phyloP scores from a whole-genome alignment of 1,140 invertebrate species.

The Coelopa frigida region DNA sequence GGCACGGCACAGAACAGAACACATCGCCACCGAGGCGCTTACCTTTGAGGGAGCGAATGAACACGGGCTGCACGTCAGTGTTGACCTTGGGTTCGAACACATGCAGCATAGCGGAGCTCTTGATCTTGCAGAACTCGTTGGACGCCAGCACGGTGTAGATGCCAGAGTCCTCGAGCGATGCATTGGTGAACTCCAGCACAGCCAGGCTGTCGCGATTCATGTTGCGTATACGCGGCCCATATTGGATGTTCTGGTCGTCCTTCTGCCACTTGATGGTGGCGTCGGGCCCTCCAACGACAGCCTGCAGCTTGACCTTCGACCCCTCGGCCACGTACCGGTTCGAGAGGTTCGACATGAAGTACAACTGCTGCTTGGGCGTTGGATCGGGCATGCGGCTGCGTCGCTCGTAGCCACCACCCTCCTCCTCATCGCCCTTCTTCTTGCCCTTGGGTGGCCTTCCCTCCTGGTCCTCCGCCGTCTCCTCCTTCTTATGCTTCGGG shows the following conservation, averaged over 20 bases:
- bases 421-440: slow-evolving; percentile 25
- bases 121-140: slow-evolving; percentile 48
- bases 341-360: slow-evolving; percentile 37
- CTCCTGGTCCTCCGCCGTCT: slow-evolving; percentile 19
- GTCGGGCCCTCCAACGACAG: slow-evolving; percentile 36
- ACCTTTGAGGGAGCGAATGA: slow-evolving; percentile 43
- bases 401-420: slow-evolving; percentile 35
- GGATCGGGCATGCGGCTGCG: slow-evolving; percentile 37
- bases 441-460: slow-evolving; percentile 22
- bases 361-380: slow-evolving; percentile 38
- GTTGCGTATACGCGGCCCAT: slow-evolving; percentile 32
- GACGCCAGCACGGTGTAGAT: slow-evolving; percentile 47
- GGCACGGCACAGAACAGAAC: no score
- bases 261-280: slow-evolving; percentile 39
- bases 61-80: slow-evolving; percentile 37
- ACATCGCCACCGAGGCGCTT: no score
- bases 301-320: slow-evolving; percentile 40
- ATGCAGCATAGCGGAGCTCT: slow-evolving; percentile 47
- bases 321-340: slow-evolving; percentile 42
- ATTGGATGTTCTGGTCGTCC: slow-evolving; percentile 35
- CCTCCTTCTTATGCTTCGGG: slow-evolving; percentile 14
- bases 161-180: slow-evolving; percentile 39
- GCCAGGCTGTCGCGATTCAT: slow-evolving; percentile 46
- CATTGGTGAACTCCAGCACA: slow-evolving; percentile 48
- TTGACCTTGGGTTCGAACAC: slow-evolving; percentile 42